Conservation (phyloP, 1,140 invertebrate species). For the Xylocopa sonorina region DNA sequence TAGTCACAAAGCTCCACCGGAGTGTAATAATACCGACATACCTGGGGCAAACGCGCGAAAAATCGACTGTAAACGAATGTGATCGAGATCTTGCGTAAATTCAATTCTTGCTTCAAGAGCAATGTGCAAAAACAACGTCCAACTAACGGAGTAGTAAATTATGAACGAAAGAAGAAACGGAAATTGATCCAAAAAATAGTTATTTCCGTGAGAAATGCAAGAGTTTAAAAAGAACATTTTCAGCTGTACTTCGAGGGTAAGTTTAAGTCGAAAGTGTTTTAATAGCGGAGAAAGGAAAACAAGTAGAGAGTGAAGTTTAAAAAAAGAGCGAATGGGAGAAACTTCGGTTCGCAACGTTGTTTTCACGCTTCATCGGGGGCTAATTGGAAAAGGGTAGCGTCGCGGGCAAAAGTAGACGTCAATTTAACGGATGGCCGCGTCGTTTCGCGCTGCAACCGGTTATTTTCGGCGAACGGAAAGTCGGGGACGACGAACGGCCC, state of each 20-base stretch:
- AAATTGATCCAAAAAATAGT: background rate
- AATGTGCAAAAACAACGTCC: too few species aligned
- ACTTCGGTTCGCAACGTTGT: background rate
- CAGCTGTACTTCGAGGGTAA: background rate
- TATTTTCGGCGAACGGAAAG: constrained; percentile 47
- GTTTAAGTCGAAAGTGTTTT: background rate
- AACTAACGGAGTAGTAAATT: too few species aligned
- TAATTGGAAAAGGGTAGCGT: constrained; percentile 5
- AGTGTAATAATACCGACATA: background rate
- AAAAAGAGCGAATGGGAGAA: background rate
- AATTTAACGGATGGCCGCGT: constrained; percentile 28
- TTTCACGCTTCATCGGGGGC: background rate
- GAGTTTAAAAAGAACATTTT: background rate
- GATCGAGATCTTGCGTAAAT: background rate
- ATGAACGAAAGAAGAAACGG: too few species aligned
- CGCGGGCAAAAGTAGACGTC: constrained; percentile 21
- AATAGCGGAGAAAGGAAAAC: too few species aligned
- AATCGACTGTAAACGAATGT: background rate
- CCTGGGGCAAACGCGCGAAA: background rate
- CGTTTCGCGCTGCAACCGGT: constrained; percentile 9
- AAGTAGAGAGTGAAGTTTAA: too few species aligned
- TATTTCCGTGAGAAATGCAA: background rate
- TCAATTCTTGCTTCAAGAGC: too few species aligned
- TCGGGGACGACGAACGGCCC: constrained; percentile 13
- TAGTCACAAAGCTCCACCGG: background rate